Evolutionary conservation across 2,113 vertebrate species (phyloP).

Genomic region (Pao palembangensis): DNA sequence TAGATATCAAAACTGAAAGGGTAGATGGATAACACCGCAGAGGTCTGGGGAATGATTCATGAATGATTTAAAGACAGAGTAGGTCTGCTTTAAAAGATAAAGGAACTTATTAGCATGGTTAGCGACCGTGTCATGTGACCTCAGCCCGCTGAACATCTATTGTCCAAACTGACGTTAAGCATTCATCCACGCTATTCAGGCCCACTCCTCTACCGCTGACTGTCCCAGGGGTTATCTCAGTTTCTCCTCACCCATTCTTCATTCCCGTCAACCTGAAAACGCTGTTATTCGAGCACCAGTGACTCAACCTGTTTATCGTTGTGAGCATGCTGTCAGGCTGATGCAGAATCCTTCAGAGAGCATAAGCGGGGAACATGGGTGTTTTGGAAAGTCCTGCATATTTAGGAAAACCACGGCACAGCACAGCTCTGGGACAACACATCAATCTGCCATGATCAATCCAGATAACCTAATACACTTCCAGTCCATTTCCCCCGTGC

Average conservation of each 20-base stretch:
- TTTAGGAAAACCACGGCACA: slow-evolving; percentile 7
- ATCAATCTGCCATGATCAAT: slow-evolving; percentile 17
- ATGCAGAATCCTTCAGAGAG: slow-evolving; percentile 23
- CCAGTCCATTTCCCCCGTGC: slow-evolving; percentile 34
- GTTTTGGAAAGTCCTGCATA: neutral
- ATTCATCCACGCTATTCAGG: slow-evolving; percentile 21
- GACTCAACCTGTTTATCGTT: slow-evolving; percentile 52
- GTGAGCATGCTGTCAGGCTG: slow-evolving; percentile 32
- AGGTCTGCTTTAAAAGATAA: slow-evolving; percentile 32
- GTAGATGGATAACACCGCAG: slow-evolving; percentile 28
- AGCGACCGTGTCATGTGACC: slow-evolving; percentile 34
- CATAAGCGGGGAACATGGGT: neutral
- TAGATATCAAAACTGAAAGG: slow-evolving; percentile 11
- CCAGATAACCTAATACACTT: slow-evolving; percentile 22
- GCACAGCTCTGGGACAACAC: slow-evolving; percentile 7
- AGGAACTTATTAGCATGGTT: slow-evolving; percentile 50
- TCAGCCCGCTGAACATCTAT: slow-evolving; percentile 16
- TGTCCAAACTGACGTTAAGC: slow-evolving; percentile 23
- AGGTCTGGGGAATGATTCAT: slow-evolving; percentile 38
- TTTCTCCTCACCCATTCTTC: neutral
- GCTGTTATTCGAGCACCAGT: slow-evolving; percentile 14
- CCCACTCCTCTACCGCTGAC: neutral
- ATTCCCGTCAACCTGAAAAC: slow-evolving; percentile 9
- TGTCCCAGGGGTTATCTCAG: neutral
- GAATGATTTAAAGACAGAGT: slow-evolving; percentile 57